phyloP scores from a whole-genome alignment of 2,888 invertebrate genomes.

The Euclidia mi region DNA sequence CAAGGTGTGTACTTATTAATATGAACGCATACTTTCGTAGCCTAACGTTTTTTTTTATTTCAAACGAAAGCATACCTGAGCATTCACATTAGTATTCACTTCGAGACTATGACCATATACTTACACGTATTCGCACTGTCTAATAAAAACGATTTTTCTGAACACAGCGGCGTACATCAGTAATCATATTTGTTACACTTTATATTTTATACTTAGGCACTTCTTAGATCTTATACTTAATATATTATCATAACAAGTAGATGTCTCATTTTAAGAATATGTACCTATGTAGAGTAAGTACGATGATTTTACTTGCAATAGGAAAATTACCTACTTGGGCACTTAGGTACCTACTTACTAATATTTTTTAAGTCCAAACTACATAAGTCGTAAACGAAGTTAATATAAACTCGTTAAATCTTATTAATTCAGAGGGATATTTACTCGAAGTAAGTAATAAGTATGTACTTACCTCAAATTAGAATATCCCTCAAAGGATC shows the following conservation, averaged over 20 bases:
- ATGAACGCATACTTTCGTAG: slow-evolving; percentile 55
- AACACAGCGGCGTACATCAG: slow-evolving; percentile 9
- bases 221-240: background rate
- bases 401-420: too few relatives aligned
- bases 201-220: slow-evolving; percentile 2
- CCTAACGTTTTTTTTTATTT: slow-evolving; percentile 53
- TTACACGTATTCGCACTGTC: slow-evolving; percentile 22
- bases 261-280: too few relatives aligned
- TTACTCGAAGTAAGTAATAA: too few relatives aligned
- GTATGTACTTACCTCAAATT: too few relatives aligned
- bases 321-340: too few relatives aligned
- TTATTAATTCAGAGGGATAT: too few relatives aligned
- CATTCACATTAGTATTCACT: slow-evolving; percentile 63
- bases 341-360: too few relatives aligned
- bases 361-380: too few relatives aligned
- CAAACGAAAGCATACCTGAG: slow-evolving; percentile 57
- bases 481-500: too few relatives aligned
- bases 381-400: too few relatives aligned
- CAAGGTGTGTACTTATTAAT: slow-evolving; percentile 82
- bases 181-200: slow-evolving; percentile 7
- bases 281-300: too few relatives aligned
- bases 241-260: slow-evolving; percentile 30
- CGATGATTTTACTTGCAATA: too few relatives aligned
- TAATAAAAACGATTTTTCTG: slow-evolving; percentile 24
- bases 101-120: slow-evolving; percentile 18